Evolutionary conservation across 2,113 vertebrate species (phyloP), one percentile per base, ranked within the genome.

Genomic region (Erpornis zantholeuca): DNA sequence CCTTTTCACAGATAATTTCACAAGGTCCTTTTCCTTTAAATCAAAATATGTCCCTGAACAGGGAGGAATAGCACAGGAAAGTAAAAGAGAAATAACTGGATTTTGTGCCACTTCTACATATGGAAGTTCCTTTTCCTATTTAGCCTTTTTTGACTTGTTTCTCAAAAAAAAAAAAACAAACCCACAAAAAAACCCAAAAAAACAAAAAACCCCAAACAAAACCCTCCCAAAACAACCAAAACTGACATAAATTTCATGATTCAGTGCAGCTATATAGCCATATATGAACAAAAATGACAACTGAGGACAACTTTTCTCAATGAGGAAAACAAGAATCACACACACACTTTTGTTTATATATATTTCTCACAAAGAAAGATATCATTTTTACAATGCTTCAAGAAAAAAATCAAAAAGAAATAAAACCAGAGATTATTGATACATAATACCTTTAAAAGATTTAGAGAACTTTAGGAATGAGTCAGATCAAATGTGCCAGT

Each of bases 161-260:
- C 6, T 56, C 14, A 56, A 60, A 53, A 60, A 27, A 12, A 63
- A 18, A 12, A 44, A 70, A 50, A 14, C 2, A 21, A 33, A 83
- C 12, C 3, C 72, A 14, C 8, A 47, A 42, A 52, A 33, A 56
- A 25, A 1, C 0, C 2, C 6, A 45, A 64, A 12, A 25, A 31
- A 83, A 14, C 8, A 47, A 42, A 52, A 33, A 56, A 25, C 1
- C 0, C 2, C 6, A 45, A 64, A 12, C 3, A 49, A 54, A 28
- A 31, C 11, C 3, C 7, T 28, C 5, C 3, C 2, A 14, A 68
- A 81, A 10, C 4, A 40, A 50, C 11, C 16, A 23, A 93, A 87
- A 20, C 3, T 53, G 17, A 19, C 6, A 7, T 3, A 38, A 24
- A 69, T 49, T 73, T 61, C 3, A 17, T n/a, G 6, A 75, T 27